A percentile compares a stretch with the other conserved stretches of the same genome.
Conservation (phyloP, 2,888 invertebrate genomes). For the Himalopsyche japonica region DNA sequence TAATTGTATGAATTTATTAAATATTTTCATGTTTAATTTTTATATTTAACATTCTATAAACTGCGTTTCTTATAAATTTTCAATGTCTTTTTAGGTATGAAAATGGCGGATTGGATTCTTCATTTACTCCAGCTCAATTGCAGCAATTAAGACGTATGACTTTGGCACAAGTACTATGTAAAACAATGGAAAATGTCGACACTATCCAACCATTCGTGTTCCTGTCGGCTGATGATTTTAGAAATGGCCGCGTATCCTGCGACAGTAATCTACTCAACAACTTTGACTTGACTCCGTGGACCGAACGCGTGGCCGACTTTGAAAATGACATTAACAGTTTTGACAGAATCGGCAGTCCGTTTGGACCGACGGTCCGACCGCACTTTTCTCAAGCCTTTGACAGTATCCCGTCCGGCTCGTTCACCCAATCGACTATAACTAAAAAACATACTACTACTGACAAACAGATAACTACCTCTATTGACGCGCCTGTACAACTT, state of each 20-base stretch:
- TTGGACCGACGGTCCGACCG: constrained; percentile 17
- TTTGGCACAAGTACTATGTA: constrained; percentile 73
- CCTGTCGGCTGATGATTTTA: constrained; percentile 62
- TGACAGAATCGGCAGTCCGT: constrained; percentile 29
- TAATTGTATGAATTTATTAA: background rate
- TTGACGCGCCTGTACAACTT: constrained; percentile 10
- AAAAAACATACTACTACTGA: background rate
- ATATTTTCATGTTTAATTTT: background rate
- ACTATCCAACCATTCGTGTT: constrained; percentile 74
- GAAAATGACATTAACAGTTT: constrained; percentile 42
- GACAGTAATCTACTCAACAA: constrained; percentile 57
- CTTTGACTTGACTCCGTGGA: constrained; percentile 67
- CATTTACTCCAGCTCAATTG: constrained; percentile 76
- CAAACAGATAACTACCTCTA: constrained; percentile 15
- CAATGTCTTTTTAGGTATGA: constrained; percentile 65
- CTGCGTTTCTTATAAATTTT: constrained; percentile 30
- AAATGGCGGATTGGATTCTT: constrained; percentile 72
- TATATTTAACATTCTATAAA: background rate
- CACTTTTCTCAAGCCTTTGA: constrained; percentile 4
- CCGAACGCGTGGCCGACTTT: constrained; percentile 52
- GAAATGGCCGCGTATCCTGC: constrained; percentile 65
- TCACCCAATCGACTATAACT: constrained; percentile 2
- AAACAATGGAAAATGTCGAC: constrained; percentile 66
- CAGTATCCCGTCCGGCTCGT: background rate
- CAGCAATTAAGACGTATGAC: constrained; percentile 72